phyloP scores from a whole-genome alignment of 2,888 invertebrate species.

The Hypsopygia costalis region DNA sequence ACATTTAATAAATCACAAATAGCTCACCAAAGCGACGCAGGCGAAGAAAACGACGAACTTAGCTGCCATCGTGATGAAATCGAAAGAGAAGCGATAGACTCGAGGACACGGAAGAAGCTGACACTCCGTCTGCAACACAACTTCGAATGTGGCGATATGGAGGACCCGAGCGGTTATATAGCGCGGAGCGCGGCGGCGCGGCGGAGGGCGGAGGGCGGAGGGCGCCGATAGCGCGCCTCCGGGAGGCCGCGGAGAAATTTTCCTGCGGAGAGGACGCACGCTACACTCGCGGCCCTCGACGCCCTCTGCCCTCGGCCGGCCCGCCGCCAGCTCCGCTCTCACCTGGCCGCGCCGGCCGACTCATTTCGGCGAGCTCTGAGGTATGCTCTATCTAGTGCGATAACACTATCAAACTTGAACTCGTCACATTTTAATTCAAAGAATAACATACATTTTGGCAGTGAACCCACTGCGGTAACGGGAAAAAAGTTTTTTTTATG shows the following conservation, averaged over 20 bases:
- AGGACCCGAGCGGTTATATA: constrained; percentile 31
- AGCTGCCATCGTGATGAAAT: constrained; percentile 40
- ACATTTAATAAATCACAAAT: too few relatives aligned
- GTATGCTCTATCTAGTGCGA: too few relatives aligned
- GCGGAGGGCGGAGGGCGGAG: constrained; percentile 16
- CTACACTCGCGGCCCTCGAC: constrained; percentile 26
- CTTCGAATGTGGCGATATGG: constrained; percentile 33
- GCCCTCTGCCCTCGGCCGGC: constrained; percentile 13
- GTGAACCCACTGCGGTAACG: too few relatives aligned
- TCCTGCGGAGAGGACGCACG: constrained; percentile 23
- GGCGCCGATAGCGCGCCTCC: constrained; percentile 23
- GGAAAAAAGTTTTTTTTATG: too few relatives aligned
- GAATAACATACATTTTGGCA: too few relatives aligned
- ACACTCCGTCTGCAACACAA: constrained; percentile 31
- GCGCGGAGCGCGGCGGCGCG: constrained; percentile 5
- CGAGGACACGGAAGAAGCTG: constrained; percentile 14
- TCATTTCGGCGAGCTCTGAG: too few relatives aligned
- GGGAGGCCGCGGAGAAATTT: constrained; percentile 10
- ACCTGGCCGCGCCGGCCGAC: background rate
- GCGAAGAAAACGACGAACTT: constrained; percentile 48
- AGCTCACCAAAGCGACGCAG: constrained; percentile 63
- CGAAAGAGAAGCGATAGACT: constrained; percentile 5
- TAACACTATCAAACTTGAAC: too few relatives aligned
- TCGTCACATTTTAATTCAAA: too few relatives aligned
- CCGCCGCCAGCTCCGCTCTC: background rate